Base-by-base conservation (phyloP, 2,888 invertebrate species). In the Aporophyla lueneburgensis region DNA sequence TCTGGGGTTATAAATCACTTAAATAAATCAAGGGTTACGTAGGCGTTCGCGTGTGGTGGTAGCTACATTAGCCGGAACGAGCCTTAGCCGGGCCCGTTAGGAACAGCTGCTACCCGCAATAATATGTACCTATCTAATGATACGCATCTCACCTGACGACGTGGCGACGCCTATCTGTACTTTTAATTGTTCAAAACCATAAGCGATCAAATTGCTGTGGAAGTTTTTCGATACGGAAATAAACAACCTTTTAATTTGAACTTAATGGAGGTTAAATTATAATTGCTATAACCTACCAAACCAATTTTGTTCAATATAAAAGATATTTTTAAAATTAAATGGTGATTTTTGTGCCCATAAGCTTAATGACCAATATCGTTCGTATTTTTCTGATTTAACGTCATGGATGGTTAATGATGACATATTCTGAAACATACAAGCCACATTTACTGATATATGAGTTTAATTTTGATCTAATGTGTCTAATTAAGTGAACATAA, bases 71-170 rank as follows among this genome's bases (percentile, higher is more conserved):
- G 85, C 81, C 83, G 82, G 79, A 88, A 88, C 87, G 89, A 87
- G 82, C 87, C 81, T 77, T 76, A 78, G 84, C 82, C 82, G 75
- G 83, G 81, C 72, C 88, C 87, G 87, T 92, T 90, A 89, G 73
- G 49, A 74, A 40, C 92, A 92, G 88, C 91, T 90, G 91, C 83
- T 87, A 67, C 86, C 81, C 81, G 85, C 78, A 86, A 87, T 87
- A 86, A 88, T 88, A 33, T 33, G 33, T 33, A 46, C 43, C 43
- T 46, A 85, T 77, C 79, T 70, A 71, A 90, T 88, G 86, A 84
- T 87, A 88, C 86, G 88, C 87, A 86, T 83, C 84, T 85, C 81
- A 87, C 85, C 86, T 86, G 83, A 78, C 66, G 75, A 74, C 74
- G 67, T 86, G 83, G 76, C 66, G 75, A 74, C 74, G 67, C 62